Base-by-base conservation (phyloP, 2,797 vertebrate genomes). In the Acestrorhynchus altus region DNA sequence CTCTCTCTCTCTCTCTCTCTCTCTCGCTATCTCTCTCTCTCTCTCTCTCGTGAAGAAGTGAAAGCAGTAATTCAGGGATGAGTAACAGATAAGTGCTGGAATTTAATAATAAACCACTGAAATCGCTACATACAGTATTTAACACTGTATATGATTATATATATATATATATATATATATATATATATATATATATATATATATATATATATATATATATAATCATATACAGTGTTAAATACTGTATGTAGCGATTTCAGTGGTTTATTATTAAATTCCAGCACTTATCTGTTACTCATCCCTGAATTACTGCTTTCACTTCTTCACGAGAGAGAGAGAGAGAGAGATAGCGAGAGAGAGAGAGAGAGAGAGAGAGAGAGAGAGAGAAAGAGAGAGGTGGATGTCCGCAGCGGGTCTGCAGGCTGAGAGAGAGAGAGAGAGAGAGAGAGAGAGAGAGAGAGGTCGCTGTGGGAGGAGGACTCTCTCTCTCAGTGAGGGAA, bases 1-100 rank as follows among this genome's bases (percentile, higher is more conserved):
- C 83, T 79, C 78, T 85, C 78, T 76, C 85, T 88, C 88, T 49
- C 83, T 26, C 81, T 18, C 54, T 87, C 85, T 89, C 88, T 89
- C 83, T 79, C 78, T 85, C 78, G 74, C 85, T 88, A 87, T 49
- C 83, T 26, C 81, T 4, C 39, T 52, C 4, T 47, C 65, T 57
- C 78, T 85, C 85, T 90, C n/a, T 56, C 68, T 78, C 39, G 68
- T 59, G 76, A 72, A 66, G 75, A n/a, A n/a, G n/a, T 2, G 2
- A 6, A 35, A 35, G 31, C 31, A 35, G 31, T 35, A 2, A 35
- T 35, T 35, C 31, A 35, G 6, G 31, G 6, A 35, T 6, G 6
- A 6, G 31, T 6, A 35, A 2, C 31, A 35, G 31, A 6, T 35
- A 2, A 6, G 31, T 35, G 31, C 2, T 63, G 31, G 31, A 35